phyloP scores from a whole-genome alignment of 2,113 vertebrate genomes.

The Sinocyclocheilus anshuiensis region DNA sequence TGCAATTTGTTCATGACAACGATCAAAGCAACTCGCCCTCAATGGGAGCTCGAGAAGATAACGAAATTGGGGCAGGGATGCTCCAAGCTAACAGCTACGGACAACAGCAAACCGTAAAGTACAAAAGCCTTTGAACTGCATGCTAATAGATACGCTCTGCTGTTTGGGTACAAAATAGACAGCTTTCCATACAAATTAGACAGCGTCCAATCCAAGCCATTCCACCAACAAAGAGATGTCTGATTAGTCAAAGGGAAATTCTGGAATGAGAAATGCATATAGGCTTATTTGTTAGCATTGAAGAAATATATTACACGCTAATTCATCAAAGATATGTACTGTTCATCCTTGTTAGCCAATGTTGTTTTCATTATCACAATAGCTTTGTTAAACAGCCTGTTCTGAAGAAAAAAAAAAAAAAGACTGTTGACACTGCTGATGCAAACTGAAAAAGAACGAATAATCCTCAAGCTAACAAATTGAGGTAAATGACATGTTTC shows the following conservation, averaged over 20 bases:
- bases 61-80: not conserved
- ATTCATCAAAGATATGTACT: not conserved
- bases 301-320: not conserved
- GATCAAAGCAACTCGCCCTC: slow-evolving; percentile 10
- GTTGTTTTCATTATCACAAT: not conserved
- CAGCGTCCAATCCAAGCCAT: not conserved
- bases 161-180: not conserved
- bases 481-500: no score
- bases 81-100: slow-evolving; percentile 20
- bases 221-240: not conserved
- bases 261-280: not conserved
- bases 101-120: not conserved
- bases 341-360: not conserved
- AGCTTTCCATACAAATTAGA: not conserved
- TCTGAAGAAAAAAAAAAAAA: not conserved
- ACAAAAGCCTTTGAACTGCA: slow-evolving; percentile 24
- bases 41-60: slow-evolving; percentile 12
- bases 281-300: not conserved
- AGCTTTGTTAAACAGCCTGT: not conserved
- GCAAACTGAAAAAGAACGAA: no score
- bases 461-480: slow-evolving; percentile 23
- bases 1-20: slow-evolving; percentile 17
- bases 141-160: not conserved
- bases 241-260: not conserved
- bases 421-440: no score